Conservation (phyloP, 2,113 vertebrate genomes). For the Dicrurus megarhynchus region DNA sequence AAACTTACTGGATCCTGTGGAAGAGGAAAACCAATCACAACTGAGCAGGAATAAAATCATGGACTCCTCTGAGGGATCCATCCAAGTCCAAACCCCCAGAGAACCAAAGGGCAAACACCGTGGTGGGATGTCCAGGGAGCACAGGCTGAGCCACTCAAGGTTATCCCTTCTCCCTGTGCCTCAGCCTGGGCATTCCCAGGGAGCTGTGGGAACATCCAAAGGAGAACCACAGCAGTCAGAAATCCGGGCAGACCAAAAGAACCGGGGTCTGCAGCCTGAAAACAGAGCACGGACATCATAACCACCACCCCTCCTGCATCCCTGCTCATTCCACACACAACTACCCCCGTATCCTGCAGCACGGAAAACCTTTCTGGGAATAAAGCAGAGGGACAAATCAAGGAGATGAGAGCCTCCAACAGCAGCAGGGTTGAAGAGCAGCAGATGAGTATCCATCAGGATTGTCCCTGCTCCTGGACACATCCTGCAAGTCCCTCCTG, state of each 20-base stretch:
- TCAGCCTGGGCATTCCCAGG: neutral
- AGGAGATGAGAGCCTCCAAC: neutral
- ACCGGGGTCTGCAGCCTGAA: neutral
- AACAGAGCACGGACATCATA: neutral
- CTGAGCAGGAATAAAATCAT: neutral
- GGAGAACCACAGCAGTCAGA: neutral
- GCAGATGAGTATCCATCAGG: neutral
- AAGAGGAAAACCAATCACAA: neutral
- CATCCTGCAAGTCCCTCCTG: neutral
- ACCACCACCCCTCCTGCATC: neutral
- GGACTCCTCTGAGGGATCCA: neutral
- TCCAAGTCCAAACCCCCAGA: fast-evolving
- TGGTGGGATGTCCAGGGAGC: neutral
- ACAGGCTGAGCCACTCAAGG: neutral
- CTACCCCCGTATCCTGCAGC: neutral
- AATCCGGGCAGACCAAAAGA: neutral
- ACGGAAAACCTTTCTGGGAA: neutral
- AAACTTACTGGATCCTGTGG: fast-evolving
- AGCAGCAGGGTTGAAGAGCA: neutral
- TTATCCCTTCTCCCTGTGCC: neutral
- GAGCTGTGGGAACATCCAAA: neutral
- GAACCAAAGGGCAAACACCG: fast-evolving
- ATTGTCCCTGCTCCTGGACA: neutral
- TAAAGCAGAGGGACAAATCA: neutral
- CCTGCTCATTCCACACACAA: fast-evolving